Evolutionary conservation across 2,888 invertebrate species (phyloP).

Genomic region (Idaea dimidiata): DNA sequence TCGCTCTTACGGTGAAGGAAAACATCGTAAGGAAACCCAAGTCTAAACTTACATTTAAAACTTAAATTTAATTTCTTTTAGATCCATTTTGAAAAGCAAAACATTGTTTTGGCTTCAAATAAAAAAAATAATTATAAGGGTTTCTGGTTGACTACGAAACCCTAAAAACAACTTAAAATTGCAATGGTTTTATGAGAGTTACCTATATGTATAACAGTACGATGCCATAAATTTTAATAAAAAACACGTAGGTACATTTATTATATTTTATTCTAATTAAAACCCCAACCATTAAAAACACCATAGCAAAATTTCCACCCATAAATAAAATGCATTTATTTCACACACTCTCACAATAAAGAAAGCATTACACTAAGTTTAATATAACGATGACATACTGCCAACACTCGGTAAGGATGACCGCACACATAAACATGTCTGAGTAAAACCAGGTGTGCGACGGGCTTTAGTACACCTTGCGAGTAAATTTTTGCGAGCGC

Average conservation of each 20-base stretch:
- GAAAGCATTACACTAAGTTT: conserved; percentile 25
- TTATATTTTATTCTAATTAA: neutral
- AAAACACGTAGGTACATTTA: neutral
- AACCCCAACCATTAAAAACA: neutral
- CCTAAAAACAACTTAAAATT: too few species aligned
- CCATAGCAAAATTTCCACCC: neutral
- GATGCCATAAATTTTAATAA: too few species aligned
- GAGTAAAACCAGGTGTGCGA: conserved; percentile 26
- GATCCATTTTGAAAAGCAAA: too few species aligned
- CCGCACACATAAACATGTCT: conserved; percentile 32
- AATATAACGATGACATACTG: conserved; percentile 30
- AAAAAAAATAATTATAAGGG: too few species aligned
- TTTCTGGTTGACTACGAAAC: too few species aligned
- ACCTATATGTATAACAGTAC: too few species aligned
- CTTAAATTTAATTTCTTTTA: too few species aligned
- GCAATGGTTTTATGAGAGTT: too few species aligned
- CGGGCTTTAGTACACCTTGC: conserved; percentile 18
- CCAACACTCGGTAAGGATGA: conserved; percentile 21
- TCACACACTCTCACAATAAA: conserved; percentile 12
- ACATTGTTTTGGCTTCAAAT: too few species aligned
- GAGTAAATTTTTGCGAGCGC: conserved; percentile 27
- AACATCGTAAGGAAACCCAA: too few species aligned
- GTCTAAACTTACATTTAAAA: too few species aligned
- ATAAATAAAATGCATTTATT: neutral
- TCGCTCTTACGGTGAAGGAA: too few species aligned